Evolutionary conservation across 2,113 vertebrate genomes (phyloP), one percentile per base, ranked within the genome.

Genomic region (Rhinopomastus cyanomelas): DNA sequence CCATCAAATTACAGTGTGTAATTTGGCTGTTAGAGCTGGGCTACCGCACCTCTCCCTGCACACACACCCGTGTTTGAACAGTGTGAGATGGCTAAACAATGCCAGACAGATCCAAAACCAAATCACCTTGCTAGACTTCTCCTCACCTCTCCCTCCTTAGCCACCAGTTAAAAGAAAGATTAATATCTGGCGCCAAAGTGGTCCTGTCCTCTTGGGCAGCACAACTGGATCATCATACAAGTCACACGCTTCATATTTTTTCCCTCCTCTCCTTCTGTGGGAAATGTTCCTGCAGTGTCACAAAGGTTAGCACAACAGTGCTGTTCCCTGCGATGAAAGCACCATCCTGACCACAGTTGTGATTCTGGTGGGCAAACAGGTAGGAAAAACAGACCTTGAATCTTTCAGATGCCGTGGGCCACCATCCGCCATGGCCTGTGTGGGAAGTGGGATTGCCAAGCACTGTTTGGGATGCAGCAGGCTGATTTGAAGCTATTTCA

Each of bases 51-150:
- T 51, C 52, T 32, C 15, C 48, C 25, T n/a, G 30, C 60, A 84
- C 60, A 75, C 39, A 55, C 72, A 42, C 16, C 32, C 87, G 68
- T 96, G 90, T 91, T 95, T 94, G 87, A 95, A 94, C 29, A 93
- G 55, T 4, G 11, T 60, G 52, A 85, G 65, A 82, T 48, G 89
- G 23, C 69, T 78, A 83, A 93, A 95, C 61, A 96, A 6, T 80
- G 82, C 46, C 84, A 84, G 94, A 84, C 27, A 71, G 36, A 32
- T 64, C 67, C 67, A 57, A 85, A 90, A 94, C 3, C 53, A 75
- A 91, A 87, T 12, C 55, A 51, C 3, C 52, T 56, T 36, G 27
- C 29, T 77, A 17, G 55, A 81, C 36, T 36, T 39, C 78, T 88
- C 64, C 72, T 86, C 1, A 0, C 39, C 26, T 75, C 48, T 52